Base-by-base conservation (phyloP, 2,113 vertebrate species). In the Oncorhynchus clarkii region DNA sequence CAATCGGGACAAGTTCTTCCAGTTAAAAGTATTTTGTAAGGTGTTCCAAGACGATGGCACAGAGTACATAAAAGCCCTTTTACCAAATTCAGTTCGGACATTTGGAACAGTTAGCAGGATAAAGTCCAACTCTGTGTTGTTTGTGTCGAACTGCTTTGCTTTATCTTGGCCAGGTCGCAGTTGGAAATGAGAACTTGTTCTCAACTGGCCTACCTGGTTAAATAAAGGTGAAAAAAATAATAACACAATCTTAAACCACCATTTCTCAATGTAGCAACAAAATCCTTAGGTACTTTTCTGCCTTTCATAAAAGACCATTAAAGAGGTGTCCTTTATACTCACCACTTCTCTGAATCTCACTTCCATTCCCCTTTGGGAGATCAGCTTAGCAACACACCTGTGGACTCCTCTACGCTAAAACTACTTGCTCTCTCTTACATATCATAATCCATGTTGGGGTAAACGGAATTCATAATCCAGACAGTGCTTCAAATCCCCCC, bases 341-440 rank as follows among this genome's bases (percentile, higher is more conserved):
- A 94, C 92, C 91, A 48, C 80, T 3, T 91, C 91, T 85, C 82
- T 90, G 81, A 93, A 94, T 82, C 92, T 89, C 11, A 93, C 93
- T 87, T 91, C 92, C 93, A 94, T 94, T 74, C 85, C 80, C 88
- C 73, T 24, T 70, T 77, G 81, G 78, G 85, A 68, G 76, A 72
- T 29, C 18, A 59, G 65, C 72, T 57, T 60, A 84, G 74, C 74
- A 34, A 77, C 83, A 90, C 89, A 89, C 89, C 86, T 84, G 85
- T 7, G 72, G 82, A 86, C 83, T 81, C 22, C 4, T n/a, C 29
- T 51, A 12, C 70, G 79, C 72, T 77, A 7, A 54, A 75, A 80
- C 71, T 78, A 67, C 70, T 67, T 20, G 59, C 65, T 80, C 71
- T 70, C 77, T 85, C 49, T 68, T 76, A 82, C 82, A 83, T 77